phyloP scores from a whole-genome alignment of 2,113 vertebrate genomes.

The Calypte anna region DNA sequence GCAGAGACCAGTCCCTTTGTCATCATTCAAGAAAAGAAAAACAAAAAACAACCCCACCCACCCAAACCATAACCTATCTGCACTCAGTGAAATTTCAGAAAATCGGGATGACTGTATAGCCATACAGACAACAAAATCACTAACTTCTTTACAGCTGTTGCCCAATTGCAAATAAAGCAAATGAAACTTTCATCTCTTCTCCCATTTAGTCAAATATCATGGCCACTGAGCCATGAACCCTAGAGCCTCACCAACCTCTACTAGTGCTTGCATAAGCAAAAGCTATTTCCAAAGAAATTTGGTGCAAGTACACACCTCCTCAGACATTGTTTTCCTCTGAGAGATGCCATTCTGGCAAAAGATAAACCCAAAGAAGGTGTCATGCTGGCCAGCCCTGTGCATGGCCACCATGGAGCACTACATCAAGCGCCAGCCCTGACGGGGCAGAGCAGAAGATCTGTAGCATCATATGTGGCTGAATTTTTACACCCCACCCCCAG shows the following conservation, averaged over 20 bases:
- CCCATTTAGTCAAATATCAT: background rate
- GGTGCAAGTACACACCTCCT: rapidly evolving
- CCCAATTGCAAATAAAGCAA: background rate
- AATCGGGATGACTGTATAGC: background rate
- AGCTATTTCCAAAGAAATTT: background rate
- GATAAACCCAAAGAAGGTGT: background rate
- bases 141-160: background rate
- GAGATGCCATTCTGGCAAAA: background rate
- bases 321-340: background rate
- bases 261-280: background rate
- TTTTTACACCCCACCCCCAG: background rate
- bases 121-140: background rate
- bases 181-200: background rate
- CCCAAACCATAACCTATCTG: background rate
- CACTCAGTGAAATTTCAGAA: background rate
- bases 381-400: rapidly evolving
- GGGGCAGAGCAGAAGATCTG: background rate
- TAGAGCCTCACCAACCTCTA: background rate
- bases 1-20: background rate
- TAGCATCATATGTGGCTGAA: rapidly evolving
- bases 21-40: background rate
- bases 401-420: background rate
- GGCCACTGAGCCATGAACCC: background rate
- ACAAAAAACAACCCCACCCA: background rate
- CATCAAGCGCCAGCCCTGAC: background rate